phyloP scores from a whole-genome alignment of 2,888 invertebrate genomes.

The Tenthredo livida region DNA sequence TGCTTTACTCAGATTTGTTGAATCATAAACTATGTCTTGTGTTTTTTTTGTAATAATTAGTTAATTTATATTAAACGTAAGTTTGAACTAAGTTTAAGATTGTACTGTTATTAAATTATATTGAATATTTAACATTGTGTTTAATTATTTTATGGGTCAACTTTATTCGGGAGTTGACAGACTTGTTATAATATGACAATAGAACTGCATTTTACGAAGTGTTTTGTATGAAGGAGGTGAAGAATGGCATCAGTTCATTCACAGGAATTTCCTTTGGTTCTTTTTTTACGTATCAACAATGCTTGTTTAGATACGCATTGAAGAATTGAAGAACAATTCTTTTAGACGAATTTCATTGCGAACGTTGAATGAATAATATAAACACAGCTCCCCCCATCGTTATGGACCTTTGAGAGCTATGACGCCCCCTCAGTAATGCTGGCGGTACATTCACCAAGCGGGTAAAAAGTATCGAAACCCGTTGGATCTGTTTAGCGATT shows the following conservation, averaged over 20 bases:
- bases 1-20: slow-evolving; percentile 18
- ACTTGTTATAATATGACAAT: not conserved
- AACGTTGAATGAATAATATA: too few species aligned
- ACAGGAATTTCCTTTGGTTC: not conserved
- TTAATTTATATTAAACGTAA: slow-evolving; percentile 14
- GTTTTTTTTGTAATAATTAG: slow-evolving; percentile 21
- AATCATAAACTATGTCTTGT: slow-evolving; percentile 6
- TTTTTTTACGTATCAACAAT: not conserved
- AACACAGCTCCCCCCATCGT: too few species aligned
- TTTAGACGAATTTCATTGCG: not conserved
- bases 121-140: slow-evolving; percentile 25
- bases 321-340: not conserved
- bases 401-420: too few species aligned
- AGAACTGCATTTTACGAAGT: not conserved
- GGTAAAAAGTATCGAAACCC: too few species aligned
- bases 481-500: too few species aligned
- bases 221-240: not conserved
- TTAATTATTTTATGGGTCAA: not conserved
- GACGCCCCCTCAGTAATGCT: too few species aligned
- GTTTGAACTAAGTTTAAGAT: not conserved
- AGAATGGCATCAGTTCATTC: not conserved
- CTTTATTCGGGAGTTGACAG: not conserved
- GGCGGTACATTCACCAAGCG: too few species aligned
- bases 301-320: not conserved
- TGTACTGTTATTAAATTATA: slow-evolving; percentile 50